These are phyloP conservation scores for Lichenostomus cassidix DNA, from an alignment of 2,113 vertebrate species.

Conservation along the genomic window DNA sequence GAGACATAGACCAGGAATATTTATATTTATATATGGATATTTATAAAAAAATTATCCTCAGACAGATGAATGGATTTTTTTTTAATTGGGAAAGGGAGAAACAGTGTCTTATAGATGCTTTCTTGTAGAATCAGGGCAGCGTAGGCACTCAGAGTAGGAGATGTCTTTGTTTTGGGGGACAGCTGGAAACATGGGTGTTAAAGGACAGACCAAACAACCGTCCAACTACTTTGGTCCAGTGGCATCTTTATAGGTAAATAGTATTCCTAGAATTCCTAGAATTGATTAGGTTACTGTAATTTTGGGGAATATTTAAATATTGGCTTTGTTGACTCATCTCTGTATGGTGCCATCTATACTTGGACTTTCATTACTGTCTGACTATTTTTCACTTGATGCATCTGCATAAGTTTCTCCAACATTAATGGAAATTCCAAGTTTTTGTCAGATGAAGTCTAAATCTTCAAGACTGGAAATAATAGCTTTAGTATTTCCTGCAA, in stretches of 20 bases:
- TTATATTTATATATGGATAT: not conserved
- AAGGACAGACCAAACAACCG: not conserved
- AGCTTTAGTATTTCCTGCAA: conserved; percentile 14
- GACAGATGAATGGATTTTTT: not conserved
- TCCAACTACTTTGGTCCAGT: not conserved
- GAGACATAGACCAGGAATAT: not conserved
- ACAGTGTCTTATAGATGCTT: not conserved
- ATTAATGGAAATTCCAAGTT: conserved; percentile 4
- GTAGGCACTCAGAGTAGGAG: not conserved
- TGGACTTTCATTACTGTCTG: not conserved
- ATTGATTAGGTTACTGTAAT: not conserved
- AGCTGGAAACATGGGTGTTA: not conserved
- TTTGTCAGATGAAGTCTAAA: not conserved
- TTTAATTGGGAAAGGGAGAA: not conserved
- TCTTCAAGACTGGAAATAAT: not conserved
- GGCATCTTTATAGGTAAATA: not conserved
- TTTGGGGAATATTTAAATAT: not conserved
- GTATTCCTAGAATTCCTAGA: not conserved
- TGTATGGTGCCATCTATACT: not conserved
- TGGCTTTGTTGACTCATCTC: not conserved
- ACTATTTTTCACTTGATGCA: not conserved
- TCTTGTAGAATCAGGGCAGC: not conserved
- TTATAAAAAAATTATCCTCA: not conserved
- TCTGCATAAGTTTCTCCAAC: not conserved
- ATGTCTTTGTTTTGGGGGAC: not conserved